Percentiles rank a stretch among this genome's conserved stretches.
Conservation (phyloP, 1,140 invertebrate genomes). For the Lethrus apterus region DNA sequence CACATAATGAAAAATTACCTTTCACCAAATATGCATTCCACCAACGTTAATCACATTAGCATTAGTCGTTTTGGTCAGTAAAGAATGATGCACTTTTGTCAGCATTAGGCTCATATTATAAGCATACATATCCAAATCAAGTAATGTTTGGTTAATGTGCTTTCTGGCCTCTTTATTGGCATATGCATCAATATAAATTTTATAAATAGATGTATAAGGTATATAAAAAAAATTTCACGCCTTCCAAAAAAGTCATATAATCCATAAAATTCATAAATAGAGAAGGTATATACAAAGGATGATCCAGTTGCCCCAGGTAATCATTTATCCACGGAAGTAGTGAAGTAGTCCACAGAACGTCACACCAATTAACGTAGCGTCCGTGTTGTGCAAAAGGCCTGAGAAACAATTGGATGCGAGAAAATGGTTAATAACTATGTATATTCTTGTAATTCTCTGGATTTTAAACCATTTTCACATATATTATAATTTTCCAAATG, state of each 20-base stretch:
- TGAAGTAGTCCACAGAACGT: conserved; percentile 45
- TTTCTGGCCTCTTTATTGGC: conserved; percentile 4
- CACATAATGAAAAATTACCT: no score
- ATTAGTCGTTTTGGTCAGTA: conserved; percentile 43
- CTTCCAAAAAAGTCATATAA: conserved; percentile 44
- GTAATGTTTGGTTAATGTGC: not conserved
- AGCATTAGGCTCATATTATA: conserved; percentile 47
- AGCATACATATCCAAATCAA: conserved; percentile 19
- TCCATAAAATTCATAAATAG: conserved; percentile 46
- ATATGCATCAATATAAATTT: conserved; percentile 7
- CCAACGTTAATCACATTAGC: conserved; percentile 49
- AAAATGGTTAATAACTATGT: conserved; percentile 51
- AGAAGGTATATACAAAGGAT: conserved; percentile 47
- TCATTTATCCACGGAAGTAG: conserved; percentile 50
- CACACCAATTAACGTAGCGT: conserved; percentile 50
- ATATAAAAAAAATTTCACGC: conserved; percentile 35
- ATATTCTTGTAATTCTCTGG: conserved; percentile 41
- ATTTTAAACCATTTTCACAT: conserved; percentile 41
- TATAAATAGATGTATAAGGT: conserved; percentile 12
- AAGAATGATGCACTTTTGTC: conserved; percentile 48
- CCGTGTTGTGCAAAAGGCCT: conserved; percentile 50
- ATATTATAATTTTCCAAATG: conserved; percentile 14
- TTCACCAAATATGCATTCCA: conserved; percentile 46
- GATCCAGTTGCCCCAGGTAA: conserved; percentile 47
- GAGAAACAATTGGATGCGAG: conserved; percentile 61